phyloP scores from a whole-genome alignment of 1,140 invertebrate genomes.

The Nephila pilipes region DNA sequence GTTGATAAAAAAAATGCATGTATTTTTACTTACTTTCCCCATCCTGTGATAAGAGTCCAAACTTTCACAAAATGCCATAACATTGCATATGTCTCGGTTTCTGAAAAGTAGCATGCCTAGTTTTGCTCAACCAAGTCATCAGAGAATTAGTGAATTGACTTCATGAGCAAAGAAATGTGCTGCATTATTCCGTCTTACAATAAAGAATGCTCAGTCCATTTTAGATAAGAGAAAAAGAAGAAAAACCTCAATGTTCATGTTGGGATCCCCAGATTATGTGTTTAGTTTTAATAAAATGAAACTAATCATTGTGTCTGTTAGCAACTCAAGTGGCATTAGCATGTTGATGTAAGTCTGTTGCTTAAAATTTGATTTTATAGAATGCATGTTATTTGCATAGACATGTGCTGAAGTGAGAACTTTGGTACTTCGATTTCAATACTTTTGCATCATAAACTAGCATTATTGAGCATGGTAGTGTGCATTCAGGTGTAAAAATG shows the following conservation, averaged over 20 bases:
- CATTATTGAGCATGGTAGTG: not conserved
- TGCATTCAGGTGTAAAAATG: not conserved
- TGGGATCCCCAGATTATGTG: conserved; percentile 68
- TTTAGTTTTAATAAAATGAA: conserved; percentile 29
- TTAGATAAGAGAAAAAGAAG: conserved; percentile 35
- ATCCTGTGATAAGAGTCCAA: conserved; percentile 75
- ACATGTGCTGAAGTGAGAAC: not conserved
- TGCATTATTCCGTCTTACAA: conserved; percentile 75
- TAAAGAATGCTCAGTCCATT: conserved; percentile 72
- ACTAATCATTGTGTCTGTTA: not conserved
- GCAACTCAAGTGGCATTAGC: not conserved
- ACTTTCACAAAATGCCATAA: conserved; percentile 47
- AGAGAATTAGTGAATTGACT: not conserved
- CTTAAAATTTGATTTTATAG: not conserved
- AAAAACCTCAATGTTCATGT: conserved; percentile 46
- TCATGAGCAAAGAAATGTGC: conserved; percentile 71
- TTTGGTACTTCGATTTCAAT: not conserved
- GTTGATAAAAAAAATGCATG: not conserved
- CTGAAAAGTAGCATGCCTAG: conserved; percentile 62
- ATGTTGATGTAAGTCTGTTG: not conserved
- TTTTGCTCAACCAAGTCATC: conserved; percentile 58
- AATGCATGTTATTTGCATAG: not conserved
- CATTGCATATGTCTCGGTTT: conserved; percentile 39
- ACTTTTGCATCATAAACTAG: not conserved
- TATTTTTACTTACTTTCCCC: conserved; percentile 39